A percentile compares a stretch with the other conserved stretches of the same genome.
Conservation (phyloP, 2,797 vertebrate species). For the Sparus aurata region DNA sequence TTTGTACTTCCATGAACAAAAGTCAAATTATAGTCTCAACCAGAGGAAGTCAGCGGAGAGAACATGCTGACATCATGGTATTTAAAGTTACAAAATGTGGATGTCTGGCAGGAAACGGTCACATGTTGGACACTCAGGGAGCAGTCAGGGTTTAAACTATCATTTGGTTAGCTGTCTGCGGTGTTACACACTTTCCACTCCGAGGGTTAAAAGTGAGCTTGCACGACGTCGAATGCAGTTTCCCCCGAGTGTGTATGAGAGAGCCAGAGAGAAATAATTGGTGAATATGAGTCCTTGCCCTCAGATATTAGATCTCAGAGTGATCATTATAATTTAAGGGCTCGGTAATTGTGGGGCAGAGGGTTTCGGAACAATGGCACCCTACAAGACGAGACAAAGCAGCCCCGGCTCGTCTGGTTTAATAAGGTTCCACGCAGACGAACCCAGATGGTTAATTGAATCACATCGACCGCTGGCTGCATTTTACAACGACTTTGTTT, state of each 20-base stretch:
- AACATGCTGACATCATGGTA: conserved; percentile 49
- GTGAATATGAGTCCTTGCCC: conserved; percentile 28
- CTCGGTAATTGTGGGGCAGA: conserved; percentile 60
- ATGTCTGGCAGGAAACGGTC: conserved; percentile 58
- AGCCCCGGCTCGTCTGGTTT: conserved; percentile 41
- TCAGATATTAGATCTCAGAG: conserved; percentile 53
- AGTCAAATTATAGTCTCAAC: conserved; percentile 24
- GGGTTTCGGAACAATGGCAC: conserved; percentile 58
- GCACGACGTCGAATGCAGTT: not conserved
- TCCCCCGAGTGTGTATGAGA: not conserved
- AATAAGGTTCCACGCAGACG: conserved; percentile 50
- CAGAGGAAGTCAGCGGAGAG: conserved; percentile 33
- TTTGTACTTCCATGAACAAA: conserved; percentile 9
- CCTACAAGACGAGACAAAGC: conserved; percentile 60
- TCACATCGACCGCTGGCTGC: conserved; percentile 38
- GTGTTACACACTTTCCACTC: not conserved
- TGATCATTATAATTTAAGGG: conserved; percentile 67
- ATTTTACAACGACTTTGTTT: conserved; percentile 35
- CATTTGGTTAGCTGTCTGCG: conserved; percentile 8
- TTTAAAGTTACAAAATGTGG: conserved; percentile 35
- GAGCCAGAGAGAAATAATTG: conserved; percentile 22
- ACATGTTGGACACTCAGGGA: conserved; percentile 37
- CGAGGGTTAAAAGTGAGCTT: conserved; percentile 14
- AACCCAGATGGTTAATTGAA: conserved; percentile 69
- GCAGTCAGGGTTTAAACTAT: conserved; percentile 8